Percentiles rank a stretch among this genome's conserved stretches.
Evolutionary conservation across 64 coral and sea anemone species (phyloP).

Genomic region (Stylophora pistillata): DNA sequence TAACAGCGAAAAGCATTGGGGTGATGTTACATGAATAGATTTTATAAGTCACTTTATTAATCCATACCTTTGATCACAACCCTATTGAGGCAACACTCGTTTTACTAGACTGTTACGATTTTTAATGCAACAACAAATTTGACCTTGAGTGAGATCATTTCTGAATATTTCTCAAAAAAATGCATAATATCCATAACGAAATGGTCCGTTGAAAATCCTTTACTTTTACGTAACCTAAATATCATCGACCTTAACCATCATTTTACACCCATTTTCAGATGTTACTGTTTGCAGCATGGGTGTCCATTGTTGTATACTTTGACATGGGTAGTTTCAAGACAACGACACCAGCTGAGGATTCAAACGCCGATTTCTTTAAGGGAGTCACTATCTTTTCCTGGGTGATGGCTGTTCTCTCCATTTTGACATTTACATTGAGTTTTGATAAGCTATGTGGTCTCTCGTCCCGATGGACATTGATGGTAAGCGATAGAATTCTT

Average conservation of each 20-base stretch:
- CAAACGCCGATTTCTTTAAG: conserved; percentile 18
- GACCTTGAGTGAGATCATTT: no score
- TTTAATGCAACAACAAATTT: no score
- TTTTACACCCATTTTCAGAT: background rate
- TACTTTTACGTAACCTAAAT: background rate
- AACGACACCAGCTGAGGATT: background rate
- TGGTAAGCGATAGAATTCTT: background rate
- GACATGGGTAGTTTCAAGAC: background rate
- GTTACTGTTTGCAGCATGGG: conserved; percentile 20
- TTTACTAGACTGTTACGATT: no score
- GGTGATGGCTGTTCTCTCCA: conserved; percentile 23
- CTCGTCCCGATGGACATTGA: conserved; percentile 15
- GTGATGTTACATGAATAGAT: no score
- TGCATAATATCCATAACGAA: no score
- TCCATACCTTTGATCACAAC: no score
- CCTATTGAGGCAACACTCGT: no score
- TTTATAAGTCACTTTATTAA: no score
- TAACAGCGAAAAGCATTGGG: no score
- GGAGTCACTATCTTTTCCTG: conserved; percentile 31
- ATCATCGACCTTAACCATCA: background rate
- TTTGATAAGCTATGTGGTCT: conserved; percentile 31
- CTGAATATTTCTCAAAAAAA: no score
- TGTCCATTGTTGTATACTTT: conserved; percentile 15
- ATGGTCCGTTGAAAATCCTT: no score
- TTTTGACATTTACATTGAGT: conserved; percentile 1